Evolutionary conservation across 2,888 invertebrate species (phyloP), one percentile per base, ranked within the genome.

Genomic region (Sepiola atlantica): DNA sequence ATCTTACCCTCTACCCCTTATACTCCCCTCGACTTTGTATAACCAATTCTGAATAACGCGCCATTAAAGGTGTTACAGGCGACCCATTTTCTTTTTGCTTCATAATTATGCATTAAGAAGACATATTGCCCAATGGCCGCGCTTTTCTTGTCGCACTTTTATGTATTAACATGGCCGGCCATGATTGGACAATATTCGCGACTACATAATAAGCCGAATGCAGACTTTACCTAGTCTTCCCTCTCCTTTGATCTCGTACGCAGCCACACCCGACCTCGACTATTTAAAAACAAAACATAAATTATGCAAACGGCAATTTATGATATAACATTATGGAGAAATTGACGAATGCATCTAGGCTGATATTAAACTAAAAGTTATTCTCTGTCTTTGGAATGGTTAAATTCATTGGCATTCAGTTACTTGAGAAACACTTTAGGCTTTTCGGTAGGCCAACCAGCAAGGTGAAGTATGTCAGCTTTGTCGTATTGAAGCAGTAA

Each of bases 61-160:
- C n/a, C n/a, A 77, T 77, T 77, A 77, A 45, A 77, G 77, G 77
- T 77, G 77, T 77, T 77, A 77, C 77, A n/a, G 45, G 77, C 77
- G 32, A n/a, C n/a, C 77, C 77, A 77, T 77, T 77, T 77, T 77
- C 77, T 77, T 77, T 77, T 77, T 77, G 77, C 77, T 77, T 77
- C 77, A 77, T 77, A 77, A 77, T 77, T 77, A 77, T 77, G 77
- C n/a, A 77, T 77, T 77, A 77, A 77, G 77, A 77, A 77, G 77
- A 77, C 77, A 77, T 77, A 77, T 77, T 77, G 77, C n/a, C 77
- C 77, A 77, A 45, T 45, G 45, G n/a, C 77, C 77, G 32, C 77
- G n/a, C n/a, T 77, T 77, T n/a, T n/a, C n/a, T n/a, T n/a, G n/a
- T 2, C 77, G n/a, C 77, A 77, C 77, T 77, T 77, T 77, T 77